Percentiles rank a stretch among this genome's conserved stretches.
Evolutionary conservation across 2,888 invertebrate genomes (phyloP).

Genomic region (Busseola fusca): DNA sequence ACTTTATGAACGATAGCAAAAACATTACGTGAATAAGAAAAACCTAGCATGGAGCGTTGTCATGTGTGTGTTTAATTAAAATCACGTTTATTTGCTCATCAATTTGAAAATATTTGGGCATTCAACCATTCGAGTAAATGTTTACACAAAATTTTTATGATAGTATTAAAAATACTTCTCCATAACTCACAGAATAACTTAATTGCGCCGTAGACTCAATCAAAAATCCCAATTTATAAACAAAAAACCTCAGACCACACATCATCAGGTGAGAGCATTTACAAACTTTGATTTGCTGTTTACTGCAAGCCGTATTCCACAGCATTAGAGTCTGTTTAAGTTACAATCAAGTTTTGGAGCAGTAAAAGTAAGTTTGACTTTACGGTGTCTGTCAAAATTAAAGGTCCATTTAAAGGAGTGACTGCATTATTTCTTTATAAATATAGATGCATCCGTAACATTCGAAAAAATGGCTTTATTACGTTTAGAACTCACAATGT

Average conservation of each 20-base stretch:
- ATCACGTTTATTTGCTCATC: slow-evolving; percentile 35
- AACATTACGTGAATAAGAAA: not conserved
- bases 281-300: slow-evolving; percentile 28
- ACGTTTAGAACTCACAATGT: not conserved
- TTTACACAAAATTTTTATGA: slow-evolving; percentile 49
- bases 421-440: slow-evolving; percentile 71
- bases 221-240: slow-evolving; percentile 58
- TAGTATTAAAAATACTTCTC: slow-evolving; percentile 43
- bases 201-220: slow-evolving; percentile 59
- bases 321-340: not conserved
- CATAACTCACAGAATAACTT: slow-evolving; percentile 58
- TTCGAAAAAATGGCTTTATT: slow-evolving; percentile 39
- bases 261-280: slow-evolving; percentile 44
- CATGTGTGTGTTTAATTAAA: slow-evolving; percentile 18
- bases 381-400: slow-evolving; percentile 72
- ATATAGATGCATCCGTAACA: slow-evolving; percentile 48
- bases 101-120: slow-evolving; percentile 43
- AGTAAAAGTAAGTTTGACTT: slow-evolving; percentile 18
- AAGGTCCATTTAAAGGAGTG: slow-evolving; percentile 72
- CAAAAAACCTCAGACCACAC: slow-evolving; percentile 64
- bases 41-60: not conserved
- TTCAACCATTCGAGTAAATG: slow-evolving; percentile 42
- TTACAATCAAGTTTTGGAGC: not conserved
- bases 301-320: not conserved
- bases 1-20: slow-evolving; percentile 6